phyloP scores from a whole-genome alignment of 2,797 vertebrate species.

The Myioborus melanocephalus region DNA sequence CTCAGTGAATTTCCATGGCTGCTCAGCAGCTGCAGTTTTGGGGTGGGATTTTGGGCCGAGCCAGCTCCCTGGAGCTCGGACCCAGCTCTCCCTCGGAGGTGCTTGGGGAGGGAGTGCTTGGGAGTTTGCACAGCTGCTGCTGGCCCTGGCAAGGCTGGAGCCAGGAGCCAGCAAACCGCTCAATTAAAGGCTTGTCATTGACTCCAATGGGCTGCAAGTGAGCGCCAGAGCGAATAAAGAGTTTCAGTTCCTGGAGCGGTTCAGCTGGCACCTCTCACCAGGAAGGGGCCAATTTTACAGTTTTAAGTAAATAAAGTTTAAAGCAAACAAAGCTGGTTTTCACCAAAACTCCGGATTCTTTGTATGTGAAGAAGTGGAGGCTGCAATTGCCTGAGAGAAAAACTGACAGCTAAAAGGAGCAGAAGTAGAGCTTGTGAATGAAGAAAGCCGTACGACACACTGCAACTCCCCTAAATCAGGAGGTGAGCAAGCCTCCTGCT shows the following conservation, averaged over 20 bases:
- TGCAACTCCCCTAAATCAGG: neutral
- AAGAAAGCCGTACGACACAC: neutral
- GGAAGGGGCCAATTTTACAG: slow-evolving; percentile 46
- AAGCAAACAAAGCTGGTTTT: slow-evolving; percentile 58
- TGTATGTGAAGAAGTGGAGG: slow-evolving; percentile 30
- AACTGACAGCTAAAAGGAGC: slow-evolving; percentile 5
- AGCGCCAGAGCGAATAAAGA: slow-evolving; percentile 45
- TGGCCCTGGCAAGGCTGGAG: neutral
- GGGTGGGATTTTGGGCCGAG: neutral
- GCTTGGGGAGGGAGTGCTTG: neutral
- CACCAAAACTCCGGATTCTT: slow-evolving; percentile 57
- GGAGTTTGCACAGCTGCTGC: slow-evolving; percentile 66
- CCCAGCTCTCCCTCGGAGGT: neutral
- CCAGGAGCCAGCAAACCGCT: slow-evolving; percentile 40
- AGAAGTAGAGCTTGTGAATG: neutral
- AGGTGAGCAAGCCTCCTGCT: neutral
- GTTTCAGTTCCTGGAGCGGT: slow-evolving; percentile 52
- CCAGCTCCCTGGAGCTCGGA: rapidly evolving
- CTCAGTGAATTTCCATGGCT: rapidly evolving
- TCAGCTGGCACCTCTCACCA: slow-evolving; percentile 57
- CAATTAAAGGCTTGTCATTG: slow-evolving; percentile 56
- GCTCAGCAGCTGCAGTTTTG: neutral
- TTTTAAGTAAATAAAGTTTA: slow-evolving; percentile 52
- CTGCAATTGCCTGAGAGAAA: neutral
- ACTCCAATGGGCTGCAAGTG: slow-evolving; percentile 23